Percentiles rank a stretch among this genome's conserved stretches.
These are phyloP conservation scores for Rafetus swinhoei DNA, from an alignment of 2,113 vertebrate species.

Conservation along the genomic window DNA sequence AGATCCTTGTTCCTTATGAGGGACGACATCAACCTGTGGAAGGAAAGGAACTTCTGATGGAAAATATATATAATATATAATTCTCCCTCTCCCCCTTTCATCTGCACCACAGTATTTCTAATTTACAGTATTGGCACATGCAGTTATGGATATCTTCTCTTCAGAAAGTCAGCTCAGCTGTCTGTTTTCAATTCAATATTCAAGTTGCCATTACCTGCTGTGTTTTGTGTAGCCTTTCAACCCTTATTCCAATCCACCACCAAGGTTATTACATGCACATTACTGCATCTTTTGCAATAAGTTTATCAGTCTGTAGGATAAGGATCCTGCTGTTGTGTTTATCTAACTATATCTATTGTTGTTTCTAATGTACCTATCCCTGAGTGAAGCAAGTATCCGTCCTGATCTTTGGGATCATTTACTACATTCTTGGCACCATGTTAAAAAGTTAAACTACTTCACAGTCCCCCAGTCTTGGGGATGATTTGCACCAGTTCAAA, in stretches of 20 bases:
- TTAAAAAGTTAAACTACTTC: neutral
- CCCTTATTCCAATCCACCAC: neutral
- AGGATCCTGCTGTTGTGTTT: neutral
- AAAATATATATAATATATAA: neutral
- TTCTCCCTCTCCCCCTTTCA: neutral
- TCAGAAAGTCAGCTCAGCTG: neutral
- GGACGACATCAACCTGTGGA: slow-evolving; percentile 10
- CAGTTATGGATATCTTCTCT: neutral
- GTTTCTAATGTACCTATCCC: neutral
- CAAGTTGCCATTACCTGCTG: accelerated
- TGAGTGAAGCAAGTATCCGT: accelerated
- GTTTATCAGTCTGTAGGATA: neutral
- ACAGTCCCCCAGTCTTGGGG: accelerated
- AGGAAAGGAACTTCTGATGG: neutral
- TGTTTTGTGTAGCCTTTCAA: neutral
- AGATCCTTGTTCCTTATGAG: slow-evolving; percentile 37
- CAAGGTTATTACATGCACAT: neutral
- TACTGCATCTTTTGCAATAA: neutral
- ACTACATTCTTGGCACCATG: neutral
- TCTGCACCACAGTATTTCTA: neutral
- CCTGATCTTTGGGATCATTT: neutral
- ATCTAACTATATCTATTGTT: accelerated
- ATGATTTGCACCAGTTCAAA: accelerated
- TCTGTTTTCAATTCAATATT: neutral
- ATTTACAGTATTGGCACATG: neutral